These are phyloP conservation scores for Umimayanthus kanabou DNA, from an alignment of 92 coral and sea anemone genomes.

Conservation along the genomic window DNA sequence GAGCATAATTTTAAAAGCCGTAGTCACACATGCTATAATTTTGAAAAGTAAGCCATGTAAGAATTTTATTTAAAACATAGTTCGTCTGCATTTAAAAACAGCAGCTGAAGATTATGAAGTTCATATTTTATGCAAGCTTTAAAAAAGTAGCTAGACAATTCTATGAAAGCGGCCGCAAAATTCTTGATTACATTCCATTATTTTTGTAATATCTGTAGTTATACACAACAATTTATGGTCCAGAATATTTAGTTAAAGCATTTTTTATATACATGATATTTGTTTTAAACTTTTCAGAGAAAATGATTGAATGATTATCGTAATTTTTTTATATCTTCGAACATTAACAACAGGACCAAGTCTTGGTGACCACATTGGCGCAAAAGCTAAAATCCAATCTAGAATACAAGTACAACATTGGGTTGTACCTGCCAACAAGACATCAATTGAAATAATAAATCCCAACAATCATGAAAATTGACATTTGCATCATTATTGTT, in stretches of 20 bases:
- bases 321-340: background rate
- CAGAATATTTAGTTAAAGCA: conserved; percentile 16
- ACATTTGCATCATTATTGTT: conserved; percentile 3
- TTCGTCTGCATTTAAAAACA: conserved; percentile 31
- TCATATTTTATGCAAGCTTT: conserved; percentile 40
- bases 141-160: conserved; percentile 14
- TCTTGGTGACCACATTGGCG: background rate
- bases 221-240: conserved; percentile 1
- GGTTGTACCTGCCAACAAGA: background rate
- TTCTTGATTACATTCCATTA: conserved; percentile 20
- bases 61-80: background rate
- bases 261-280: conserved; percentile 11
- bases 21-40: background rate
- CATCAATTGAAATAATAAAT: conserved; percentile 16
- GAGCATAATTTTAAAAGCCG: background rate
- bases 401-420: background rate
- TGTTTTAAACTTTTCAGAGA: background rate
- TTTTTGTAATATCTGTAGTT: conserved; percentile 39
- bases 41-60: background rate
- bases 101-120: conserved; percentile 31
- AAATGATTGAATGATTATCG: conserved; percentile 6
- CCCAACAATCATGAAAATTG: background rate
- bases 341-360: background rate
- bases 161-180: conserved; percentile 15
- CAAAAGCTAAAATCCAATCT: background rate